A percentile compares a stretch with the other conserved stretches of the same genome.
Conservation (phyloP, 2,113 vertebrate genomes). For the Myocastor coypus region DNA sequence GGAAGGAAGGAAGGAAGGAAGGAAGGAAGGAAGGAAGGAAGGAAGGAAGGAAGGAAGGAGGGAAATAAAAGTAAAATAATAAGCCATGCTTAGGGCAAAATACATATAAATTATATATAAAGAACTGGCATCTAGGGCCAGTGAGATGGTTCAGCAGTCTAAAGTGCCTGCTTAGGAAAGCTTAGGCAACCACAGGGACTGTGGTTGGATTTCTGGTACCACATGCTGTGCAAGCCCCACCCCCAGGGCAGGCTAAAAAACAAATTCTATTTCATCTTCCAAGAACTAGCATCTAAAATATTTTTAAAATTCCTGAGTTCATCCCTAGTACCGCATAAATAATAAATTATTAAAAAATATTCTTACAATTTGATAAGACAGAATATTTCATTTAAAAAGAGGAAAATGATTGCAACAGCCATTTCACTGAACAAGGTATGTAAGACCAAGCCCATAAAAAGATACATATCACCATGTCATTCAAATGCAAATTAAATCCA, state of each 20-base stretch:
- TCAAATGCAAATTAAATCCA: slow-evolving; percentile 42
- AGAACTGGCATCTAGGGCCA: neutral
- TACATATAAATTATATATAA: neutral
- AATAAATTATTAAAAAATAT: no score
- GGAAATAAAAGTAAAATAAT: slow-evolving; percentile 4
- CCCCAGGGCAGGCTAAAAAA: no score
- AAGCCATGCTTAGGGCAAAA: neutral
- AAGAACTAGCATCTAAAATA: neutral
- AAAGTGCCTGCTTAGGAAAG: no score
- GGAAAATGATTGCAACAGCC: slow-evolving; percentile 13
- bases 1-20: no score
- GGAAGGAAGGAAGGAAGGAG: no score
- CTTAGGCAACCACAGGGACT: no score
- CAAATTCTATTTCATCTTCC: no score
- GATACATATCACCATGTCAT: neutral
- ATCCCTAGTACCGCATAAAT: no score
- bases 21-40: no score
- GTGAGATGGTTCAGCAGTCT: no score
- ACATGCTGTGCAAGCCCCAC: no score
- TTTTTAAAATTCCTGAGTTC: neutral
- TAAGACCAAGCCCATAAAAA: slow-evolving; percentile 4
- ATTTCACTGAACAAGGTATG: slow-evolving; percentile 17
- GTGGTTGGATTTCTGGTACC: no score
- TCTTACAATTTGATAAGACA: slow-evolving; percentile 25
- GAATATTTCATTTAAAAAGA: slow-evolving; percentile 33